These are phyloP conservation scores for Erebia epiphron DNA, from an alignment of 2,888 invertebrate genomes.

Conservation along the genomic window DNA sequence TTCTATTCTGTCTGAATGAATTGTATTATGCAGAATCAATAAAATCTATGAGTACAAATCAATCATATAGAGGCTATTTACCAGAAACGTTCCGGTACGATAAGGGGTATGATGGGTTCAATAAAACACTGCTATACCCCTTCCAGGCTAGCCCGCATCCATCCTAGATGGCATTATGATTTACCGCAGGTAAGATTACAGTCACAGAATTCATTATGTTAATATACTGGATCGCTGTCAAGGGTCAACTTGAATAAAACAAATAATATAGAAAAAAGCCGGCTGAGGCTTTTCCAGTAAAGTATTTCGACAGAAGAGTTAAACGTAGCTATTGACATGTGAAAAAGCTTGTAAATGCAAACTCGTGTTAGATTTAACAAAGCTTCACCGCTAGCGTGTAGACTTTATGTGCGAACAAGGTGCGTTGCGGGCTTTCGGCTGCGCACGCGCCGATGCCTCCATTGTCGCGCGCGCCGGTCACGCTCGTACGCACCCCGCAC, in stretches of 20 bases:
- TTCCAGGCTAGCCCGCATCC: too few relatives aligned
- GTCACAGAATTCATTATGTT: too few relatives aligned
- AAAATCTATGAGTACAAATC: too few relatives aligned
- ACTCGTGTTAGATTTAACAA: slow-evolving; percentile 21
- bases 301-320: neutral
- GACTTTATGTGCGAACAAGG: slow-evolving; percentile 53
- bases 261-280: neutral
- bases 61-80: too few relatives aligned
- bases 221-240: too few relatives aligned
- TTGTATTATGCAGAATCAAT: too few relatives aligned
- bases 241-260: neutral
- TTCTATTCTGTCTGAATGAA: too few relatives aligned
- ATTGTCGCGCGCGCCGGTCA: slow-evolving; percentile 69
- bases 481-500: slow-evolving; percentile 62
- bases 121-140: too few relatives aligned
- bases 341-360: slow-evolving; percentile 16
- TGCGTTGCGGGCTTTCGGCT: slow-evolving; percentile 50
- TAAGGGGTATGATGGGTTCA: too few relatives aligned
- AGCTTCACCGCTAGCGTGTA: slow-evolving; percentile 29
- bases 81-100: too few relatives aligned
- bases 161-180: too few relatives aligned
- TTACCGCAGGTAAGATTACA: too few relatives aligned
- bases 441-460: slow-evolving; percentile 71
- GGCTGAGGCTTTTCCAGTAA: neutral
- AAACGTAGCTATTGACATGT: neutral